Conservation (phyloP, 2,113 vertebrate genomes). For the Menidia beryllina region DNA sequence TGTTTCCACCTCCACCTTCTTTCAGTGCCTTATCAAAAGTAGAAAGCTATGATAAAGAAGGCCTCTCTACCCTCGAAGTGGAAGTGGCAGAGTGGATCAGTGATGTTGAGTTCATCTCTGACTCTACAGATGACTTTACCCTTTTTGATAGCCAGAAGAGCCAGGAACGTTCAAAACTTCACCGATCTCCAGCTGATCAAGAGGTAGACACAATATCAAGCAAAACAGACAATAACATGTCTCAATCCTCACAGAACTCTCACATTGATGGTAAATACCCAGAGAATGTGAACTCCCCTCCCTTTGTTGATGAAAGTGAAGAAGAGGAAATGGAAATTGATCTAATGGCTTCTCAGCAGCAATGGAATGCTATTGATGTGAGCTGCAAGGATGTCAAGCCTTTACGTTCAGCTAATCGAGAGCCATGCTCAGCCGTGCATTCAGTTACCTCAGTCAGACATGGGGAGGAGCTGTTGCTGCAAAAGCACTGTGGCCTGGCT, state of each 20-base stretch:
- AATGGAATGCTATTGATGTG: constrained; percentile 30
- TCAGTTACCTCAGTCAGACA: constrained; percentile 49
- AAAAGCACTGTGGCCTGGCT: constrained; percentile 17
- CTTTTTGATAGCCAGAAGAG: constrained; percentile 13
- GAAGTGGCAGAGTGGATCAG: constrained; percentile 29
- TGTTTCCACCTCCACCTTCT: background rate
- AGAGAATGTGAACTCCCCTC: constrained; percentile 27
- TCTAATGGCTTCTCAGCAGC: constrained; percentile 28
- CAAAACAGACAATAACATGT: background rate
- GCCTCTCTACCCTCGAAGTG: constrained; percentile 16
- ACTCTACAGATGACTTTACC: constrained; percentile 12
- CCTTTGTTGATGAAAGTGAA: constrained; percentile 55
- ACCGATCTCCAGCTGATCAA: constrained; percentile 3
- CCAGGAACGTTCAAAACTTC: constrained; percentile 14
- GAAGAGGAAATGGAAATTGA: constrained; percentile 44
- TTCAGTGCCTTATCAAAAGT: constrained; percentile 4
- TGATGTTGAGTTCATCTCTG: constrained; percentile 39
- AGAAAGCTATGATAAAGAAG: constrained; percentile 22
- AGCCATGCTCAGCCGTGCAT: constrained; percentile 9
- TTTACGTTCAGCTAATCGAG: background rate
- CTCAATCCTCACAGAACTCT: background rate
- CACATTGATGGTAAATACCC: constrained; percentile 5
- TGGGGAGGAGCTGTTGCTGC: constrained; percentile 65
- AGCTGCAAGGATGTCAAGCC: constrained; percentile 24
- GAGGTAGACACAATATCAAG: background rate